Conservation (phyloP, 2,888 invertebrate species). For the Cistogaster globosa region DNA sequence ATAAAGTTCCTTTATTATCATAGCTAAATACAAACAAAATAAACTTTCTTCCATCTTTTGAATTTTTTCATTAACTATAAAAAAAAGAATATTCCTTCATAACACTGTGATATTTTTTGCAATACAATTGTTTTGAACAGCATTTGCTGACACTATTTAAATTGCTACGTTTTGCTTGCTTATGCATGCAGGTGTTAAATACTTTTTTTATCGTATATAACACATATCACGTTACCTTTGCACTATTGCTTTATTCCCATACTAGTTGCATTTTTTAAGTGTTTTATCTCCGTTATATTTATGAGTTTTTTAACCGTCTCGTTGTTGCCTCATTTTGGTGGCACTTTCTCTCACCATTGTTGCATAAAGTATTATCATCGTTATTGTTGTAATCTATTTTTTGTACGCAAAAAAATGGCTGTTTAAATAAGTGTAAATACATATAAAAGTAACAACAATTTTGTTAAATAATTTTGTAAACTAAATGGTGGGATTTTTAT, state of each 20-base stretch:
- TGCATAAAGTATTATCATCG: conserved; percentile 38
- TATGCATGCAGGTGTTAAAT: conserved; percentile 68
- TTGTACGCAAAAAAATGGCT: background rate
- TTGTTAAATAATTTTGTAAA: too few relatives aligned
- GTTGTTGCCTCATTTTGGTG: conserved; percentile 56
- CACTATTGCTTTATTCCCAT: background rate
- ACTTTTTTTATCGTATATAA: conserved; percentile 33
- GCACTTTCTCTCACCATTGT: conserved; percentile 27
- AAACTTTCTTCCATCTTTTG: background rate
- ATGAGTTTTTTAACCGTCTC: conserved; percentile 73
- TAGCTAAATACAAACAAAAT: background rate
- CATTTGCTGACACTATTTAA: conserved; percentile 13
- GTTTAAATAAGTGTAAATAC: background rate
- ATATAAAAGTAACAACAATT: too few relatives aligned
- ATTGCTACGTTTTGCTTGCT: conserved; percentile 53
- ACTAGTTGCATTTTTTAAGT: conserved; percentile 5
- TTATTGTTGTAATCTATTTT: conserved; percentile 13
- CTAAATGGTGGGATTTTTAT: too few relatives aligned
- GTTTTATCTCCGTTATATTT: conserved; percentile 59
- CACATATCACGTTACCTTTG: background rate
- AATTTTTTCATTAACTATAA: background rate
- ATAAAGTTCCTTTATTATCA: too few relatives aligned
- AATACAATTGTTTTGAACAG: conserved; percentile 7
- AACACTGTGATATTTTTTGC: conserved; percentile 25
- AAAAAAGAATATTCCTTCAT: conserved; percentile 27